phyloP scores from a whole-genome alignment of 2,888 invertebrate species.

The Crematogaster levior region DNA sequence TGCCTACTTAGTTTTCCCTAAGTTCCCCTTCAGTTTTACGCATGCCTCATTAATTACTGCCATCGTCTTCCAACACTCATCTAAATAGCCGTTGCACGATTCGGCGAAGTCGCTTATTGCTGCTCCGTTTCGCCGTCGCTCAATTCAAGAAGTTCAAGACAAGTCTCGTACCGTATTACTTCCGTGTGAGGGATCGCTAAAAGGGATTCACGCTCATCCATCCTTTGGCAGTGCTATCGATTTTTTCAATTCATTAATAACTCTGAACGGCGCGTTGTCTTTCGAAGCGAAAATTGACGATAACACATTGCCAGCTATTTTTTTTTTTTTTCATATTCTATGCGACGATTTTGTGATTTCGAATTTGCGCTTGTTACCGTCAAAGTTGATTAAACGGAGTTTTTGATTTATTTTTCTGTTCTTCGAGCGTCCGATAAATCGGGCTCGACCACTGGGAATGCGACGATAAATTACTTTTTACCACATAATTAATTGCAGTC shows the following conservation, averaged over 20 bases:
- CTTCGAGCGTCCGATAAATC: slow-evolving; percentile 32
- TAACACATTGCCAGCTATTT: slow-evolving; percentile 39
- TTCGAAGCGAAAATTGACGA: slow-evolving; percentile 46
- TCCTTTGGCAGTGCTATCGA: slow-evolving; percentile 39
- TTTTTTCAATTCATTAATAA: slow-evolving; percentile 49
- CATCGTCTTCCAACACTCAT: slow-evolving; percentile 34
- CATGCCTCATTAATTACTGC: slow-evolving; percentile 60
- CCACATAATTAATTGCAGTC: slow-evolving; percentile 43
- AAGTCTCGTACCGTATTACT: slow-evolving; percentile 61
- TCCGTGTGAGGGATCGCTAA: slow-evolving; percentile 54
- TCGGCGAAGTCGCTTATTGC: slow-evolving; percentile 53
- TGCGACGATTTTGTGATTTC: slow-evolving; percentile 18
- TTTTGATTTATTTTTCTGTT: slow-evolving; percentile 35
- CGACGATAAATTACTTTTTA: slow-evolving; percentile 39
- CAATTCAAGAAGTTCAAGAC: slow-evolving; percentile 51
- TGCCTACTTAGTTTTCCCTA: slow-evolving; percentile 40
- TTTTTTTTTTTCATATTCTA: slow-evolving; percentile 19
- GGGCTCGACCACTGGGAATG: slow-evolving; percentile 4
- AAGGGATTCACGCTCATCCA: slow-evolving; percentile 50
- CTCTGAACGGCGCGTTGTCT: slow-evolving; percentile 23
- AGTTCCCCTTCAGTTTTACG: slow-evolving; percentile 37
- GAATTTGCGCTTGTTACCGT: slow-evolving; percentile 12
- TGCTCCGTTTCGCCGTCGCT: slow-evolving; percentile 28
- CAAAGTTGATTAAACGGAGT: slow-evolving; percentile 36
- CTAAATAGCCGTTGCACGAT: slow-evolving; percentile 42